These are phyloP conservation scores for Coregonus ussuriensis DNA, from an alignment of 2,797 vertebrate species.

Conservation along the genomic window DNA sequence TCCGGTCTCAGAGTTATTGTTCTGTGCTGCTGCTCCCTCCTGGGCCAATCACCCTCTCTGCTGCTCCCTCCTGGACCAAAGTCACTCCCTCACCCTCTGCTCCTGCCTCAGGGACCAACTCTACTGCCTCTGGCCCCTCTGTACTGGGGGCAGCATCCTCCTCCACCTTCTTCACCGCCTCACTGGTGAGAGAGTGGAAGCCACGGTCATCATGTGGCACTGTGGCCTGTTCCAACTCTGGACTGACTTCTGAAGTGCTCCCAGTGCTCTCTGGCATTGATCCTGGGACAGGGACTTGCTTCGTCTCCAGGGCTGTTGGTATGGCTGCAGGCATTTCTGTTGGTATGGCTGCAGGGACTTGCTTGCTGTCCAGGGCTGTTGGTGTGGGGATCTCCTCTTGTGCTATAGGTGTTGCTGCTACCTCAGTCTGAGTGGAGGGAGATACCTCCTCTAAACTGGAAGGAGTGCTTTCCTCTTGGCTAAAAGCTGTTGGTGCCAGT, in stretches of 20 bases:
- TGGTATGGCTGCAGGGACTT: background rate
- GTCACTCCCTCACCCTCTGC: background rate
- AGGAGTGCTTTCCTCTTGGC: background rate
- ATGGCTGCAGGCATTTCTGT: background rate
- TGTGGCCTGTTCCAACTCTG: background rate
- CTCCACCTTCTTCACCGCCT: constrained; percentile 21
- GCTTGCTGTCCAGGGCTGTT: background rate
- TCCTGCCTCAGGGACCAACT: background rate
- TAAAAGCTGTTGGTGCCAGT: background rate
- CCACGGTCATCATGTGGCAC: constrained; percentile 40
- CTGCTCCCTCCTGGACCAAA: constrained; percentile 28
- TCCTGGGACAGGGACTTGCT: background rate
- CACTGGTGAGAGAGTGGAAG: constrained; percentile 49
- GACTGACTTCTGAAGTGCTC: constrained; percentile 21
- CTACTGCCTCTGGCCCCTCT: background rate
- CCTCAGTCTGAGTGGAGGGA: background rate
- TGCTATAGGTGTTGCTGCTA: background rate
- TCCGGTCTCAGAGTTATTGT: constrained; percentile 68
- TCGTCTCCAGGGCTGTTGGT: background rate
- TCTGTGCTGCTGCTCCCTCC: constrained; percentile 13
- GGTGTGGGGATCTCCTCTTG: constrained; percentile 11
- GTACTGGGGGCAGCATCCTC: background rate
- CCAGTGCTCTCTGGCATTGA: constrained; percentile 6
- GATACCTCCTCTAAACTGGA: background rate
- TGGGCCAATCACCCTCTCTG: background rate